phyloP scores from a whole-genome alignment of 1,140 invertebrate genomes.

The Eumaeus atala region DNA sequence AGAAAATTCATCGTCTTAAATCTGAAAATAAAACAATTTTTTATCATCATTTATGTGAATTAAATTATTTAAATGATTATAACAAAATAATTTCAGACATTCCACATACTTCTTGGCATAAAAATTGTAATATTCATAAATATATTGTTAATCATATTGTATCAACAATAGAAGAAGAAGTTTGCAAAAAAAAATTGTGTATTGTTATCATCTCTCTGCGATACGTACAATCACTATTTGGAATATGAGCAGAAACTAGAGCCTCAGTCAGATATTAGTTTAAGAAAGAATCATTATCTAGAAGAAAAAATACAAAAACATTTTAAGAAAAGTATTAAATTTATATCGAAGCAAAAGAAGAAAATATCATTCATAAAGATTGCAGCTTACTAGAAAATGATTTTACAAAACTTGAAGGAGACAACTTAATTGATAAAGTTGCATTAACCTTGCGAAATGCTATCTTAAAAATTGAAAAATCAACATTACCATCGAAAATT shows the following conservation, averaged over 20 bases:
- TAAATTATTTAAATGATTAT: slow-evolving; percentile 20
- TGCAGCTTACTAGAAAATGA: slow-evolving; percentile 7
- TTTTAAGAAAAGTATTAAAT: slow-evolving; percentile 7
- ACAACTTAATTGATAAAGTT: slow-evolving; percentile 4
- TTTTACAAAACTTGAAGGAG: slow-evolving; percentile 5
- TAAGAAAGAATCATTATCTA: slow-evolving; percentile 14
- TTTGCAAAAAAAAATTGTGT: slow-evolving; percentile 7
- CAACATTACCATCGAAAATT: slow-evolving; percentile 7
- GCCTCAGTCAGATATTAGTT: slow-evolving; percentile 13
- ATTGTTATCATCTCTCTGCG: slow-evolving; percentile 15
- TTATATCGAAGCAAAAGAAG: slow-evolving; percentile 3
- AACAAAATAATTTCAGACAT: slow-evolving; percentile 19
- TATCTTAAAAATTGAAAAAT: slow-evolving; percentile 7
- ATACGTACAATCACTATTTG: slow-evolving; percentile 15
- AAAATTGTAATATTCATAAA: slow-evolving; percentile 16
- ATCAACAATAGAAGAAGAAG: slow-evolving; percentile 19
- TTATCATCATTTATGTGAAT: slow-evolving; percentile 22
- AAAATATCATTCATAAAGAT: slow-evolving; percentile 9
- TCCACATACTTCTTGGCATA: slow-evolving; percentile 19
- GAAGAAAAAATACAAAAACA: slow-evolving; percentile 13
- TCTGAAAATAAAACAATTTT: slow-evolving; percentile 15
- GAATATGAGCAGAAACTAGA: slow-evolving; percentile 14
- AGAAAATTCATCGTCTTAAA: slow-evolving; percentile 8
- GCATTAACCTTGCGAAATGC: neutral
- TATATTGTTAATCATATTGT: slow-evolving; percentile 20